Percentiles rank a stretch among this genome's conserved stretches.
Conservation (phyloP, 2,113 vertebrate genomes). For the Copsychus sechellarum region DNA sequence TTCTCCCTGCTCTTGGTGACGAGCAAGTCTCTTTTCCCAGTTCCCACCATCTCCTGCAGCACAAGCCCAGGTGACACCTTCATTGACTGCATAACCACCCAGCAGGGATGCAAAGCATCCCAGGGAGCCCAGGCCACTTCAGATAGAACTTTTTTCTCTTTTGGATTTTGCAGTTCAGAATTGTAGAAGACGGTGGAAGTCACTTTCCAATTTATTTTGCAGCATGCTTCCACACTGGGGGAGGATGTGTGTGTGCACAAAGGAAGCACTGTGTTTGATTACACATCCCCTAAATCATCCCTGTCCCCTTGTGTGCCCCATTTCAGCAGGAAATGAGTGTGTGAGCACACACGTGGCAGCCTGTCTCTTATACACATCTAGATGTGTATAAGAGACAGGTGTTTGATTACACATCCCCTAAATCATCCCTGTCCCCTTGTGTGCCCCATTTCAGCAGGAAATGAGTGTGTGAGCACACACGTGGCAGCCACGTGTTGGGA, state of each 20-base stretch:
- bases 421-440: not conserved
- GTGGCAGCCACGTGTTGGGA: not conserved
- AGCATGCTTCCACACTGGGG: accelerated
- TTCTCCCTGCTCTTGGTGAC: not conserved
- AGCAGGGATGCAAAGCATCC: not conserved
- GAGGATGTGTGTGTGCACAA: not conserved
- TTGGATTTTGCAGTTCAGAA: not conserved
- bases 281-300: not conserved
- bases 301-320: not conserved
- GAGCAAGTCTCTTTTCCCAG: not conserved
- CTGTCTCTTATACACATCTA: no score
- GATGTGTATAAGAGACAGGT: no score
- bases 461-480: not conserved
- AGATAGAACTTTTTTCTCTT: not conserved
- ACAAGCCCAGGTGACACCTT: not conserved
- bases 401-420: not conserved
- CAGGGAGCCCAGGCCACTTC: not conserved
- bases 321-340: not conserved
- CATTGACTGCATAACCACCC: accelerated
- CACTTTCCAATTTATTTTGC: not conserved
- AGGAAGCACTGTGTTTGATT: not conserved
- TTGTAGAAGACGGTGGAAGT: not conserved
- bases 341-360: not conserved
- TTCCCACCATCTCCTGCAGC: not conserved
- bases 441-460: not conserved